A percentile compares a stretch with the other conserved stretches of the same genome.
These are phyloP conservation scores for Pachymerium ferrugineum DNA, from an alignment of 2,888 invertebrate species.

Conservation along the genomic window DNA sequence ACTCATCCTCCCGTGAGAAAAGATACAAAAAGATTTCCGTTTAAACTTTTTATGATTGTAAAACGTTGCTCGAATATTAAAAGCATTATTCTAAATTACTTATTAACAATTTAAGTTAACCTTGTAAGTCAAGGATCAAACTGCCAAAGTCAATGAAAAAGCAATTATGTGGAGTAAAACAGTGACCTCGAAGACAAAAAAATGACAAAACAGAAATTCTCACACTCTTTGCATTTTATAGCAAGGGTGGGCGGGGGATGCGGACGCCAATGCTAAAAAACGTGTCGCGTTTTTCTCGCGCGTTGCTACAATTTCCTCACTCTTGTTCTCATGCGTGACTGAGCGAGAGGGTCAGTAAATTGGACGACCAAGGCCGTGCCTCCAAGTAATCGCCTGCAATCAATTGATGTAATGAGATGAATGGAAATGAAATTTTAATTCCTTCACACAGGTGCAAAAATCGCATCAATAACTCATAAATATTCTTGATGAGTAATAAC, in stretches of 20 bases:
- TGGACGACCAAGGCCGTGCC: background rate
- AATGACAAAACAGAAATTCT: background rate
- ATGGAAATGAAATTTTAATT: background rate
- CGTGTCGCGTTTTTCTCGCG: background rate
- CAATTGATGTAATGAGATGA: conserved; percentile 3
- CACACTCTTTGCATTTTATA: background rate
- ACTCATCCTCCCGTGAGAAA: background rate
- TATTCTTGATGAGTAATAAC: too few species aligned
- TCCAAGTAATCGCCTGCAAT: background rate
- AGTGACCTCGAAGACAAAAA: background rate
- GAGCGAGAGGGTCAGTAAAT: conserved; percentile 1
- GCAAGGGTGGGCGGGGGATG: background rate
- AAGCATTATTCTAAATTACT: background rate
- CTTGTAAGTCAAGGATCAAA: background rate
- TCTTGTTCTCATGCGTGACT: background rate
- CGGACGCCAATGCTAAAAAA: background rate
- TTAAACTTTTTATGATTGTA: background rate
- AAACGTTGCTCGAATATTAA: too few species aligned
- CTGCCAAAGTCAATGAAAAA: background rate
- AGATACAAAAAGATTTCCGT: background rate
- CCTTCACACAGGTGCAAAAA: too few species aligned
- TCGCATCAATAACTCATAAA: too few species aligned
- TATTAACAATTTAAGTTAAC: background rate
- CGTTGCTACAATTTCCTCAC: background rate
- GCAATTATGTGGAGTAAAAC: conserved; percentile 13